Conservation (phyloP, 2,888 invertebrate genomes). For the Oligia strigilis region DNA sequence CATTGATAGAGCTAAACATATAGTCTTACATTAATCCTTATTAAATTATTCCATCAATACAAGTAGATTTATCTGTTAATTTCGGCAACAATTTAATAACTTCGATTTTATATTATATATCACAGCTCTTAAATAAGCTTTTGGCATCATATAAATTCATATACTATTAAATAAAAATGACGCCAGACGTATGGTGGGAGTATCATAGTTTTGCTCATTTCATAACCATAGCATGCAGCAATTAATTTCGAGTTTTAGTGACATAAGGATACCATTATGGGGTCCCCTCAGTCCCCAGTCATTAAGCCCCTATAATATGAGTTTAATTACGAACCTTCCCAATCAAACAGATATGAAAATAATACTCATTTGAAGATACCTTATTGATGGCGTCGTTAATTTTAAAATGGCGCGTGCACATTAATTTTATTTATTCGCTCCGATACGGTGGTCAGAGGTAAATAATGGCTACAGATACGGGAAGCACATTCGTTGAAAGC, state of each 20-base stretch:
- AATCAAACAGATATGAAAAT: constrained; percentile 24
- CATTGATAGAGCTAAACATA: background rate
- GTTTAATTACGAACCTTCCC: background rate
- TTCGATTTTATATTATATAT: background rate
- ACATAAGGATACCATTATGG: background rate
- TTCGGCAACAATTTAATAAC: background rate
- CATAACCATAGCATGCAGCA: background rate
- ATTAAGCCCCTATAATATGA: background rate
- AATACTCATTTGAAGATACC: constrained; percentile 32
- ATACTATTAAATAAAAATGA: background rate
- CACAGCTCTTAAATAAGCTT: background rate
- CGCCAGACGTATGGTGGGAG: no score
- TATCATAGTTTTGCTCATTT: background rate
- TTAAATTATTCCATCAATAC: background rate
- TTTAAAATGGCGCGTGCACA: constrained; percentile 44
- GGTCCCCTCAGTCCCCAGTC: background rate
- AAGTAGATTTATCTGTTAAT: background rate
- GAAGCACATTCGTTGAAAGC: constrained; percentile 50
- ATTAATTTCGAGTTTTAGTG: background rate
- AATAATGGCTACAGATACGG: constrained; percentile 55
- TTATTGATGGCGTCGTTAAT: constrained; percentile 42
- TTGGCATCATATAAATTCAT: background rate
- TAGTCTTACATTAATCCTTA: background rate
- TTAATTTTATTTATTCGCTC: constrained; percentile 59
- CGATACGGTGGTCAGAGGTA: constrained; percentile 50